These are phyloP conservation scores for Diaperis boleti DNA, from an alignment of 2,888 invertebrate genomes.

Conservation along the genomic window DNA sequence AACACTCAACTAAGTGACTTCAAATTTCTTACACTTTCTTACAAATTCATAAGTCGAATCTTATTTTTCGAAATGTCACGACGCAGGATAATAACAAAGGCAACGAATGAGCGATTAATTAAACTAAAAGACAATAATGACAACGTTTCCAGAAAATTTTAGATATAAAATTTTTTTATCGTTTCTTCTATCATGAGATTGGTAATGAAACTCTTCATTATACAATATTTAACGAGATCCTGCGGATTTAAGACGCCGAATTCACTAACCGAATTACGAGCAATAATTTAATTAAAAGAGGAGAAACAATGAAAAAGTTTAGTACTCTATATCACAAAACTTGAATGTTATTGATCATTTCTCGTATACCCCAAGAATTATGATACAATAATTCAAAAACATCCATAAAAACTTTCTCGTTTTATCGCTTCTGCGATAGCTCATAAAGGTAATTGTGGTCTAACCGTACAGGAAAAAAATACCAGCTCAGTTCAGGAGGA, in stretches of 20 bases:
- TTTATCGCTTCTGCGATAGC: neutral
- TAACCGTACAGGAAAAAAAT: too few species aligned
- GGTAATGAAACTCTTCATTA: constrained; percentile 18
- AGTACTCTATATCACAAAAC: constrained; percentile 1
- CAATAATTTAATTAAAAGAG: constrained; percentile 15
- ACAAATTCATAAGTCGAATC: too few species aligned
- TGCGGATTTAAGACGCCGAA: constrained; percentile 11
- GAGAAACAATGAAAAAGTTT: constrained; percentile 16
- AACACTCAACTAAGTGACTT: constrained; percentile 15
- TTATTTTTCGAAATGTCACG: too few species aligned
- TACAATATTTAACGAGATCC: constrained; percentile 22
- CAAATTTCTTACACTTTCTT: too few species aligned
- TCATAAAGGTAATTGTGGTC: neutral
- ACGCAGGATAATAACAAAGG: too few species aligned
- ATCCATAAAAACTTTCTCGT: neutral
- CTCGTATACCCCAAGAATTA: neutral
- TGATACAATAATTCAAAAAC: neutral
- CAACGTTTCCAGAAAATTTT: constrained; percentile 2
- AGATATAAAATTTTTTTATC: constrained; percentile 25
- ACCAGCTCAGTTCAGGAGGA: too few species aligned
- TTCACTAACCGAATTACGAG: constrained; percentile 15
- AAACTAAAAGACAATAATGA: constrained; percentile 1
- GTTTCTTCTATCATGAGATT: constrained; percentile 15
- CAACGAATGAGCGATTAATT: constrained; percentile 5
- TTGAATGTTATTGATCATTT: constrained; percentile 1